Evolutionary conservation across 2,888 invertebrate genomes (phyloP).

Genomic region (Nemurella pictetii): DNA sequence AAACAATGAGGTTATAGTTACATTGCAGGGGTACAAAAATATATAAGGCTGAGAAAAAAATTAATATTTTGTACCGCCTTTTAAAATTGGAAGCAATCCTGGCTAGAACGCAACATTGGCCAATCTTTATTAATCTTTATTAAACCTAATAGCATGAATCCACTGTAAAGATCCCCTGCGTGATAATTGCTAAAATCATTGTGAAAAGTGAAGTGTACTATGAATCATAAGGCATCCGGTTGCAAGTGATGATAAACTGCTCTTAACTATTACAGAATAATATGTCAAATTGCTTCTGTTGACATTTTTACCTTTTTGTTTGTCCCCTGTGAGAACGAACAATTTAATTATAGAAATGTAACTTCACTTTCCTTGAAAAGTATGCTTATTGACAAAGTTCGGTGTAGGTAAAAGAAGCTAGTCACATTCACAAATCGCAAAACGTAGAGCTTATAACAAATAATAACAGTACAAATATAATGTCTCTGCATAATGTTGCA

Average conservation of each 20-base stretch:
- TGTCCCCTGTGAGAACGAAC: not conserved
- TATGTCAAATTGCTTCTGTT: not conserved
- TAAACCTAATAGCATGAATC: no score
- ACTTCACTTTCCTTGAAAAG: not conserved
- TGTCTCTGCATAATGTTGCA: no score
- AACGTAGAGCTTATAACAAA: not conserved
- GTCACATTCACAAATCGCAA: not conserved
- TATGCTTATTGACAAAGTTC: not conserved
- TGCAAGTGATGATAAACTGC: not conserved
- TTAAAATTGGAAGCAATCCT: no score
- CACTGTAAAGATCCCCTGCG: no score
- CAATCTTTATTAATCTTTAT: no score
- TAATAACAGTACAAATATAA: no score
- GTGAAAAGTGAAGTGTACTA: not conserved
- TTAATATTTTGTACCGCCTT: no score
- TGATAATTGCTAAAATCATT: not conserved
- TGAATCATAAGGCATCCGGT: not conserved
- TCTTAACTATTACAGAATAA: not conserved
- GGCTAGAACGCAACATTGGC: no score
- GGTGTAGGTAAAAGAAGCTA: not conserved
- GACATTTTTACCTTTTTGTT: not conserved
- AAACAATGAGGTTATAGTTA: no score
- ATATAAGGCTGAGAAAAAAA: no score
- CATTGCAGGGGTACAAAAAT: no score
- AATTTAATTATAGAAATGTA: slow-evolving; percentile 1